Evolutionary conservation across 2,797 vertebrate genomes (phyloP), one percentile per base, ranked within the genome.

Genomic region (Danionella dracula): DNA sequence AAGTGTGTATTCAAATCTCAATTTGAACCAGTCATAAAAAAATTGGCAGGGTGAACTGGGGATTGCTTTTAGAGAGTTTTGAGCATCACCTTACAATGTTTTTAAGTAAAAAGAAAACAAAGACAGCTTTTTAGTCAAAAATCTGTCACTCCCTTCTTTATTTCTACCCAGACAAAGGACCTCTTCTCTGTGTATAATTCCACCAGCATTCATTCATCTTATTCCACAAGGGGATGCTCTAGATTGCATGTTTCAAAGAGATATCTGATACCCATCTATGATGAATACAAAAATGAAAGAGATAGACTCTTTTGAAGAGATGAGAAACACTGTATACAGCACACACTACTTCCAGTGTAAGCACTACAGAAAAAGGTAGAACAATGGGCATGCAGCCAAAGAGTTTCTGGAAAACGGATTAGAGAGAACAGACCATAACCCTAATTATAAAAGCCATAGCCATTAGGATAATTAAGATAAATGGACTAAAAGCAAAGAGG

Each of bases 141-240:
- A 31, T 61, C 27, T n/a, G 4, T 59, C 17, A 45, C 16, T 5
- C 5, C 6, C 19, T 4, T 31, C 20, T 21, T 37, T 45, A 40
- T n/a, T 21, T 66, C 59, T 46, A 66, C 58, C 29, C 44, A 40
- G 68, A 63, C 67, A 48, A 76, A 75, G 61, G 46, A 13, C n/a
- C n/a, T 66, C 76, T 80, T 81, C 75, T 84, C 70, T 58, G 12
- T 23, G 49, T 37, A 16, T 46, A 40, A 69, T 63, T 65, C 80
- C 68, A 54, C 11, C 48, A 55, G 64, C n/a, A 66, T 40, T 65
- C 73, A 69, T 66, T 74, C 68, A 68, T 79, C 74, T 68, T 27
- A 82, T 84, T 77, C 78, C 73, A 60, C 55, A 19, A 19, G 63
- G 44, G 40, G 46, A 61, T 71, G 51, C 61, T 35, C 41, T 23